phyloP scores from a whole-genome alignment of 2,888 invertebrate genomes.

The Clunio marinus region DNA sequence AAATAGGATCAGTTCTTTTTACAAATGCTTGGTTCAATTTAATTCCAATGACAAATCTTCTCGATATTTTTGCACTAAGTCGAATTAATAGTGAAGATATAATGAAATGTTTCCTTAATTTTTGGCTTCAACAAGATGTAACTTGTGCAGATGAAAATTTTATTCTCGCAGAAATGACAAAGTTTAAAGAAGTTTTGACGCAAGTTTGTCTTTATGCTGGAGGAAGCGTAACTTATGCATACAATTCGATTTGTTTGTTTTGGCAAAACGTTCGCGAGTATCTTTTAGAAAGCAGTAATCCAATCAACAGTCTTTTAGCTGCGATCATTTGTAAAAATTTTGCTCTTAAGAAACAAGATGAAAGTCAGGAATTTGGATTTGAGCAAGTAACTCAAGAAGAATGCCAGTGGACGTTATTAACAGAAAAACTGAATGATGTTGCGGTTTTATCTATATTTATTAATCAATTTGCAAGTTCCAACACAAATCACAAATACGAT shows the following conservation, averaged over 20 bases:
- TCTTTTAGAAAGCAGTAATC: constrained; percentile 67
- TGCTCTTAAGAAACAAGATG: constrained; percentile 52
- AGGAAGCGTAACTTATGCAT: constrained; percentile 59
- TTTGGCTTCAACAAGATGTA: constrained; percentile 65
- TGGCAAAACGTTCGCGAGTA: constrained; percentile 74
- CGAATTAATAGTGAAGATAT: constrained; percentile 57
- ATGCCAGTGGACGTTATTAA: constrained; percentile 80
- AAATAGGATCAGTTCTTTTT: constrained; percentile 40
- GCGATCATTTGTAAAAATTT: constrained; percentile 79
- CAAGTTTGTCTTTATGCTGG: constrained; percentile 62
- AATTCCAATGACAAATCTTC: constrained; percentile 51
- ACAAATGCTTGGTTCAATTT: constrained; percentile 42
- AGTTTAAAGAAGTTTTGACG: constrained; percentile 62
- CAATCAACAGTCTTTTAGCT: constrained; percentile 73
- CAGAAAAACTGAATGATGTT: constrained; percentile 85
- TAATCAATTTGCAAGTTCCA: constrained; percentile 60
- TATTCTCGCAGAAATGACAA: constrained; percentile 59
- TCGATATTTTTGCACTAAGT: constrained; percentile 43
- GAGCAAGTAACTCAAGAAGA: constrained; percentile 79
- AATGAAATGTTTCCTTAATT: constrained; percentile 65
- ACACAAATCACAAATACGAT: constrained; percentile 55
- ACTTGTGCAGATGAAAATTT: constrained; percentile 48
- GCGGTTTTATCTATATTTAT: constrained; percentile 63
- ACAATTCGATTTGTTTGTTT: constrained; percentile 71
- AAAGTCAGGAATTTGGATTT: constrained; percentile 60